Percentiles rank a stretch among this genome's conserved stretches.
Evolutionary conservation across 2,113 vertebrate species (phyloP).

Genomic region (Solea solea): DNA sequence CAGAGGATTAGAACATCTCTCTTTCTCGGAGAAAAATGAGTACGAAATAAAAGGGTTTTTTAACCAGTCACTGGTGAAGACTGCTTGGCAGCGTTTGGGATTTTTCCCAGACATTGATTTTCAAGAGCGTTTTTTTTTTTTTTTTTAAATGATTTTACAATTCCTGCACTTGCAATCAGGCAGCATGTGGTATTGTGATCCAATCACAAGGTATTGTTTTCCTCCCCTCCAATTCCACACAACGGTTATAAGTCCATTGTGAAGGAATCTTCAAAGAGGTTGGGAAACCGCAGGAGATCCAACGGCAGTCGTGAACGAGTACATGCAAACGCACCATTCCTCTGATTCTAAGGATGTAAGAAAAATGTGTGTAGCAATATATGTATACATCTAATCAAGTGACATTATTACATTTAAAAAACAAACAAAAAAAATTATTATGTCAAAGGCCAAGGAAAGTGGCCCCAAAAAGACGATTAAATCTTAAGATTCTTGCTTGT

Average conservation of each 20-base stretch:
- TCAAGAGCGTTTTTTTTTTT: constrained; percentile 72
- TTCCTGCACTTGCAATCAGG: constrained; percentile 73
- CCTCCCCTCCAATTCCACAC: constrained; percentile 51
- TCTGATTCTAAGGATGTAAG: constrained; percentile 60
- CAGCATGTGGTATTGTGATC: constrained; percentile 79
- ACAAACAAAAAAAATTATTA: no score
- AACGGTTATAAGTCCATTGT: constrained; percentile 78
- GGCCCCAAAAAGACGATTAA: constrained; percentile 15
- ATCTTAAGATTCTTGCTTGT: constrained; percentile 46
- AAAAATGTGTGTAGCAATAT: constrained; percentile 48
- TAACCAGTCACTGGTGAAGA: constrained; percentile 70
- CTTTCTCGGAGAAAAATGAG: constrained; percentile 67
- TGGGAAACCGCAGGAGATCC: constrained; percentile 71
- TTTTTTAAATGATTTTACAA: constrained; percentile 64
- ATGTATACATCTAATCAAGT: constrained; percentile 73
- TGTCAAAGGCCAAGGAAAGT: no score
- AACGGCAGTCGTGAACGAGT: constrained; percentile 77
- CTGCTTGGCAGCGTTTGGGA: constrained; percentile 74
- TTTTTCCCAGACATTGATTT: constrained; percentile 75
- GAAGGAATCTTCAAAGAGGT: constrained; percentile 75
- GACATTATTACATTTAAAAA: constrained; percentile 17
- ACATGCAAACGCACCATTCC: constrained; percentile 71
- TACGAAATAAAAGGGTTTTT: constrained; percentile 52
- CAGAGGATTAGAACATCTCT: constrained; percentile 78
- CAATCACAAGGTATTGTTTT: constrained; percentile 65